Evolutionary conservation across 2,888 invertebrate genomes (phyloP), one percentile per base, ranked within the genome.

Genomic region (Graphium colonna): DNA sequence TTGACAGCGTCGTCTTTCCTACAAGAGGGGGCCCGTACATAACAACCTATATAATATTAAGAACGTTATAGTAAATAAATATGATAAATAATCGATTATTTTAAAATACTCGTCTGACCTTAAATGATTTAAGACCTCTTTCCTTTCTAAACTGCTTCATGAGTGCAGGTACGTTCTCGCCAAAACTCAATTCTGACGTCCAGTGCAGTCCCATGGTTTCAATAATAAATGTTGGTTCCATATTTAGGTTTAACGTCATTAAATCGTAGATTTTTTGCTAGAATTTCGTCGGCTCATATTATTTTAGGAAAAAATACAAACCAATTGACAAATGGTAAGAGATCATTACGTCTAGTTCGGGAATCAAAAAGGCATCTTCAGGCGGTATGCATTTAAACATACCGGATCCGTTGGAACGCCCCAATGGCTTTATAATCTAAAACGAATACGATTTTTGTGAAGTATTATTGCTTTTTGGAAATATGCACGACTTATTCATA

Each of bases 11-110:
- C 0, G 93, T 92, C 77, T 94, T 94, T 16, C 94, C 94, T 9
- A 91, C 86, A 5, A 92, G 90, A 2, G 94, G 93, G 15, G 94
- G 93, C 1, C 94, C 94, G 60, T 93, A 91, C 1, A 94, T 72
- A 12, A 93, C 36, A 10, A 88, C 70, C 88, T 88, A 58, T 44
- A n/a, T n/a, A 28, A 33, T 1, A 33, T 16, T 12, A 33, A 16
- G 10, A 8, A 16, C 40, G 9, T 5, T 13, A 40, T 15, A 15
- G 4, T 15, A 15, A 13, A 15, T 15, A 40, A 40, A 33, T 10
- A 33, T 33, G 12, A 2, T 33, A 2, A 33, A 33, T n/a, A 33
- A 7, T 33, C 33, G 3, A 7, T 33, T 9, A 33, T 33, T 10
- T 33, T 28, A 44, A 44, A 16, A 12, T 17, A 31, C n/a, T 15